Percentiles rank a stretch among this genome's conserved stretches.
Evolutionary conservation across 2,113 vertebrate genomes (phyloP).

Genomic region (Mustelus asterias): DNA sequence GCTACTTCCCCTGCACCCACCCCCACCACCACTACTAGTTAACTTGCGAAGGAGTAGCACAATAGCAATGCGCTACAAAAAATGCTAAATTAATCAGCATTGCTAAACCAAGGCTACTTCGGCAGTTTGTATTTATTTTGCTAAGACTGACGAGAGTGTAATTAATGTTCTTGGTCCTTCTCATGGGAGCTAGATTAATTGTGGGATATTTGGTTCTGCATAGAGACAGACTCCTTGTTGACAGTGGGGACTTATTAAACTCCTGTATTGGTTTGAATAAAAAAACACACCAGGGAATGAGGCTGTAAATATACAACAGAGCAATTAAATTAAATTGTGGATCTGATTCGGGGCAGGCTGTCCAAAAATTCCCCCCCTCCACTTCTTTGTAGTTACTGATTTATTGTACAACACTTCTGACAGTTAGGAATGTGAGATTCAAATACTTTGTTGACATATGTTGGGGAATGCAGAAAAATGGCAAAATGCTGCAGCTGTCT

Average conservation of each 20-base stretch:
- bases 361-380: background rate
- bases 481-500: background rate
- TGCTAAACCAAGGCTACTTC: background rate
- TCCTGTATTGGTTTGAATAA: background rate
- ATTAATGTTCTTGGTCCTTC: slow-evolving; percentile 2
- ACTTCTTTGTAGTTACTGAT: background rate
- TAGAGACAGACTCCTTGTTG: background rate
- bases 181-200: background rate
- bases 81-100: background rate
- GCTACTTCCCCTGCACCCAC: background rate
- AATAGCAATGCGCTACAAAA: too few relatives aligned
- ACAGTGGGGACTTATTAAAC: background rate
- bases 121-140: background rate
- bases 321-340: background rate
- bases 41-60: background rate
- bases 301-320: background rate
- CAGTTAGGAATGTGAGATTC: background rate
- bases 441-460: background rate
- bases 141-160: background rate
- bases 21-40: background rate
- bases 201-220: background rate
- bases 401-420: background rate
- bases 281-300: background rate
- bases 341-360: background rate
- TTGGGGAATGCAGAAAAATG: background rate